These are phyloP conservation scores for Trogon melanurus DNA, from an alignment of 2,113 vertebrate species.

Conservation along the genomic window DNA sequence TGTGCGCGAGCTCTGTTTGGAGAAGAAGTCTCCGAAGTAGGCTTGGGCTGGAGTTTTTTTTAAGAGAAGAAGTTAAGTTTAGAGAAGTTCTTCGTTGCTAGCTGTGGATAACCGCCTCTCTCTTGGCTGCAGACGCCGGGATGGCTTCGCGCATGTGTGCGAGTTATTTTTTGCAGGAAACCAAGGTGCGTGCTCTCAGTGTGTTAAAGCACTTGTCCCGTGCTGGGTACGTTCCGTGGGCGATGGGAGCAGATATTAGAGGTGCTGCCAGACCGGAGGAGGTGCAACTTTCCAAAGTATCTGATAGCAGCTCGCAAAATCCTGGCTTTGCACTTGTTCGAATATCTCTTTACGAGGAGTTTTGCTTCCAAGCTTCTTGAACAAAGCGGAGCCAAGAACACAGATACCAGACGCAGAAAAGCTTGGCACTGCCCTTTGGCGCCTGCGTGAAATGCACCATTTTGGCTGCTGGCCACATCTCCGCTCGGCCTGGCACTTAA, in stretches of 20 bases:
- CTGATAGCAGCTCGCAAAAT: neutral
- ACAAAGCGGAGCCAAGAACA: constrained; percentile 52
- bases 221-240: neutral
- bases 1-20: constrained; percentile 70
- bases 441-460: constrained; percentile 75
- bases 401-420: constrained; percentile 65
- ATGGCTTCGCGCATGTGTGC: neutral
- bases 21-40: constrained; percentile 54
- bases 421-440: constrained; percentile 71
- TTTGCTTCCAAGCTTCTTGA: constrained; percentile 64
- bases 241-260: neutral
- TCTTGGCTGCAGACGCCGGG: neutral
- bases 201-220: neutral
- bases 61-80: constrained; percentile 58
- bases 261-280: neutral
- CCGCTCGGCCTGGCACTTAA: constrained; percentile 82
- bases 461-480: constrained; percentile 83
- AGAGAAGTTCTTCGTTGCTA: neutral
- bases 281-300: neutral
- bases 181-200: neutral
- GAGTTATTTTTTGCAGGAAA: neutral
- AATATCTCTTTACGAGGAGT: constrained; percentile 68
- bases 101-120: neutral
- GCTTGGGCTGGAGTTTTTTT: neutral
- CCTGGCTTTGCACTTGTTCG: neutral